A percentile compares a stretch with the other conserved stretches of the same genome.
phyloP scores from a whole-genome alignment of 2,113 vertebrate genomes.

The Eulemur macaco region DNA sequence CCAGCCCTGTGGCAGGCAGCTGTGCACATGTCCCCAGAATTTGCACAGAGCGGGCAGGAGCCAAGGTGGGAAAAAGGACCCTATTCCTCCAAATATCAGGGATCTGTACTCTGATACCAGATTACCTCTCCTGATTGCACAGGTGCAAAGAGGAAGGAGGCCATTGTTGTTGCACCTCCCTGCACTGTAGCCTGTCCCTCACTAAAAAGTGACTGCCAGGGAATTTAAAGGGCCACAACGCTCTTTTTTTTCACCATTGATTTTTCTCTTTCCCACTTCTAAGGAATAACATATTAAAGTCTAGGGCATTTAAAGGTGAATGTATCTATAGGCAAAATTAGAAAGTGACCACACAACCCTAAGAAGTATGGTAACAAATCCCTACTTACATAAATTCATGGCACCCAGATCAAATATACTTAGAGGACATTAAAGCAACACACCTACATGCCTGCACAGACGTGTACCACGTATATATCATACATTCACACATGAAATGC shows the following conservation, averaged over 20 bases:
- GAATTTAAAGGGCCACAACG: neutral
- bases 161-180: neutral
- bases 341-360: neutral
- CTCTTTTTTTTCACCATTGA: neutral
- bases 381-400: neutral
- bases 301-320: neutral
- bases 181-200: neutral
- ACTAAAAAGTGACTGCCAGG: neutral
- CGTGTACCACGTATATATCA: neutral
- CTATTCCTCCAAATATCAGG: neutral
- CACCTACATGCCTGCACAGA: neutral
- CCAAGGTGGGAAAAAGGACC: neutral
- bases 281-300: neutral
- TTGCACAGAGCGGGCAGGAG: neutral
- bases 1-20: neutral
- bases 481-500: constrained; percentile 57
- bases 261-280: neutral
- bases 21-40: neutral
- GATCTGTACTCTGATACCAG: neutral
- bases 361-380: neutral
- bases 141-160: neutral
- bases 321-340: neutral
- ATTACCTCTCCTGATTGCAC: too few species aligned
- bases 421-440: neutral
- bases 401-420: neutral